A percentile compares a stretch with the other conserved stretches of the same genome.
phyloP scores from a whole-genome alignment of 2,113 vertebrate species.

The Reinhardtius hippoglossoides region DNA sequence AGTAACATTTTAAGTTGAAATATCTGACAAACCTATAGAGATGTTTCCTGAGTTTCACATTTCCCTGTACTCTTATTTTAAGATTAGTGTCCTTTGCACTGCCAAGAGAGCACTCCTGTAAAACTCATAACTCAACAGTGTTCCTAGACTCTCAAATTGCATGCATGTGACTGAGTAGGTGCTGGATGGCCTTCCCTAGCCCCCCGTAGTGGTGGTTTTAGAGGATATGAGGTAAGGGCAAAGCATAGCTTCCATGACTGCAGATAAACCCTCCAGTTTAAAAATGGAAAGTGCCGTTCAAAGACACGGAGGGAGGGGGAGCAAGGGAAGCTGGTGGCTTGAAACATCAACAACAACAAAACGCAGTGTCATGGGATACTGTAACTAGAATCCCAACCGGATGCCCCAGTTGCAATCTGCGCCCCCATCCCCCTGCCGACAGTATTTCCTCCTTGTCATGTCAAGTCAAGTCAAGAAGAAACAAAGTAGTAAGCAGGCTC shows the following conservation, averaged over 20 bases:
- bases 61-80: conserved; percentile 29
- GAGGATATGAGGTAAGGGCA: conserved; percentile 16
- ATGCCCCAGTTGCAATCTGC: conserved; percentile 39
- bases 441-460: conserved; percentile 37
- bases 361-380: conserved; percentile 41
- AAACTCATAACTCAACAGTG: conserved; percentile 58
- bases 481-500: conserved; percentile 51
- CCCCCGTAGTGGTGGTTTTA: conserved; percentile 1
- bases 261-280: conserved; percentile 36
- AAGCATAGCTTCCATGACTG: conserved; percentile 28
- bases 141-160: conserved; percentile 53
- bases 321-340: conserved; percentile 10
- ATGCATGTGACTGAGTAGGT: conserved; percentile 33
- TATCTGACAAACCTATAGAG: not conserved
- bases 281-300: conserved; percentile 54
- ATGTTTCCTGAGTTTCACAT: conserved; percentile 21
- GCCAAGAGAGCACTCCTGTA: conserved; percentile 30
- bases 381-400: conserved; percentile 54
- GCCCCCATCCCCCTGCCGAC: conserved; percentile 1
- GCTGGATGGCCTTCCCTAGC: not conserved
- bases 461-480: conserved; percentile 54
- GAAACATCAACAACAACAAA: conserved; percentile 61
- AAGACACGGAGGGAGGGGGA: conserved; percentile 8
- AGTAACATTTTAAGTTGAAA: conserved; percentile 1
- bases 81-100: conserved; percentile 27